Percentiles rank a stretch among this genome's conserved stretches.
Evolutionary conservation across 2,797 vertebrate genomes (phyloP).

Genomic region (Ataeniobius toweri): DNA sequence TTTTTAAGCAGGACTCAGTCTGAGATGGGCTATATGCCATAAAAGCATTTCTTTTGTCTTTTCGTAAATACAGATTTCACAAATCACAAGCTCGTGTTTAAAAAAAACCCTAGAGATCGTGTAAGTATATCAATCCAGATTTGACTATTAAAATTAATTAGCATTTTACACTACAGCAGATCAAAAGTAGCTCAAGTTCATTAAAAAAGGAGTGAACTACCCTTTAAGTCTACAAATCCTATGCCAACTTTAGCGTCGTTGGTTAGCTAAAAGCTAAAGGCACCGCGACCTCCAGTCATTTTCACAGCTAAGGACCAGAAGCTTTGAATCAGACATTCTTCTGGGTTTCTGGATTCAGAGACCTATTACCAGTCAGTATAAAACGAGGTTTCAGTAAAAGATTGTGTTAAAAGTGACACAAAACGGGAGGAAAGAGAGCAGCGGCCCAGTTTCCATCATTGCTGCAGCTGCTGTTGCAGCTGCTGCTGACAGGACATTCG

Average conservation of each 20-base stretch:
- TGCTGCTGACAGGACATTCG: conserved; percentile 23
- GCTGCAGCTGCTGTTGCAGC: not conserved
- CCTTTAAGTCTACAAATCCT: not conserved
- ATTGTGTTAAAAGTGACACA: conserved; percentile 6
- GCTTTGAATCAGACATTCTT: not conserved
- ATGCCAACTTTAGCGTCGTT: conserved; percentile 22
- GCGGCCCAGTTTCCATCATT: conserved; percentile 53
- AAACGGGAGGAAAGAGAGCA: conserved; percentile 4
- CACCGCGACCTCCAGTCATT: not conserved
- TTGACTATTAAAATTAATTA: not conserved
- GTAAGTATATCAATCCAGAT: not conserved
- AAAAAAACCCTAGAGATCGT: not conserved
- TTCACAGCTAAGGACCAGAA: not conserved
- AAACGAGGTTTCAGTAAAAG: not conserved
- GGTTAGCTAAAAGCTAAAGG: conserved; percentile 49
- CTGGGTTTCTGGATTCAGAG: fast-evolving
- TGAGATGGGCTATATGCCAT: not conserved
- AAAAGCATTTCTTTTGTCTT: not conserved
- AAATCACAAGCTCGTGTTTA: not conserved
- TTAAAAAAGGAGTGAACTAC: not conserved
- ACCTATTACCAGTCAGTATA: not conserved
- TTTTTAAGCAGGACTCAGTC: not conserved
- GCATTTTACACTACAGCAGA: not conserved
- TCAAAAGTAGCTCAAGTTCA: not conserved
- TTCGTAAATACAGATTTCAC: not conserved